phyloP scores from a whole-genome alignment of 2,888 invertebrate species.

The Deilephila elpenor region DNA sequence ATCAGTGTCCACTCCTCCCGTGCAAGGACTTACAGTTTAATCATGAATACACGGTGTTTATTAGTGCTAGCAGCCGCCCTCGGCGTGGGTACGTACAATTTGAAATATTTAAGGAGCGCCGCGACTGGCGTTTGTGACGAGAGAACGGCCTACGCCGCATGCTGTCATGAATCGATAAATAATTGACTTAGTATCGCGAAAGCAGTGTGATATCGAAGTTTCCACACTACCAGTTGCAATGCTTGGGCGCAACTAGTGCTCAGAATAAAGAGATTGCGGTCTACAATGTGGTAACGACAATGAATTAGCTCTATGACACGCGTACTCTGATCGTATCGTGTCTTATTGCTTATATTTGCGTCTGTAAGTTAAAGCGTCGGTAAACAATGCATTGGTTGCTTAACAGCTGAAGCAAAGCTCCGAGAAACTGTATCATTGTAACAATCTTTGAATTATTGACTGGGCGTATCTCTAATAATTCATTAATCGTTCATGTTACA shows the following conservation, averaged over 20 bases:
- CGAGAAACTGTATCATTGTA: not conserved
- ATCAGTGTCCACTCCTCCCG: conserved; percentile 79
- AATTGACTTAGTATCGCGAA: conserved; percentile 58
- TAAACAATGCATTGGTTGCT: conserved; percentile 12
- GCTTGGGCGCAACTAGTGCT: conserved; percentile 60
- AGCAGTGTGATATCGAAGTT: conserved; percentile 63
- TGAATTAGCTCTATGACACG: conserved; percentile 45
- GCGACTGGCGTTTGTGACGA: conserved; percentile 50
- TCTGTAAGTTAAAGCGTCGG: not conserved
- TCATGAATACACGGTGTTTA: conserved; percentile 84
- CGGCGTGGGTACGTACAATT: conserved; percentile 88
- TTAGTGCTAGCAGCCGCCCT: conserved; percentile 87
- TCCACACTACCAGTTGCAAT: conserved; percentile 53
- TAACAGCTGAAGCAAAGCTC: not conserved
- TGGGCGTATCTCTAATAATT: not conserved
- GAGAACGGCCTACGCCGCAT: conserved; percentile 47
- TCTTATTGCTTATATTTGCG: conserved; percentile 13
- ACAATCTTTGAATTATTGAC: not conserved
- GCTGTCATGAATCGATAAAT: conserved; percentile 49
- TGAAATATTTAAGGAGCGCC: conserved; percentile 77
- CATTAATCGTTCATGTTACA: not conserved
- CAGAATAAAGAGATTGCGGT: conserved; percentile 61
- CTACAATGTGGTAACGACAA: conserved; percentile 54
- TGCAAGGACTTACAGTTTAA: conserved; percentile 80
- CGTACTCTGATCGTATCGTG: conserved; percentile 31